Conservation (phyloP, 1,140 invertebrate genomes). For the Drosophila littoralis region DNA sequence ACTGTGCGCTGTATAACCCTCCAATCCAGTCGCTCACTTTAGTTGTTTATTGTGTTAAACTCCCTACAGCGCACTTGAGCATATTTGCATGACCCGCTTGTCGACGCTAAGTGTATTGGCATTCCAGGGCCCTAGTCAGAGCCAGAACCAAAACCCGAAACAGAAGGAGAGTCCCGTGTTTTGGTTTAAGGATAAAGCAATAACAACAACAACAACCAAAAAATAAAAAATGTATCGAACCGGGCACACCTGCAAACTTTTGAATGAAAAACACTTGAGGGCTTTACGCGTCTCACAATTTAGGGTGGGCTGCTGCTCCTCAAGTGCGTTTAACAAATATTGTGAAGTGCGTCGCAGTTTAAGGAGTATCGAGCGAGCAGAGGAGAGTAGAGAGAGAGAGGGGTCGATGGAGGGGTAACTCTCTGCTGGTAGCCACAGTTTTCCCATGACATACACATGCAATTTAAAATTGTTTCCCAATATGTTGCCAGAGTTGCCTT, state of each 20-base stretch:
- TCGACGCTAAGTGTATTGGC: conserved; percentile 74
- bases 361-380: neutral
- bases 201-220: conserved; percentile 28
- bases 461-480: conserved; percentile 76
- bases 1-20: conserved; percentile 54
- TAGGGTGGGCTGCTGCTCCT: conserved; percentile 59
- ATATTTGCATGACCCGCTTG: conserved; percentile 78
- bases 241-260: conserved; percentile 78
- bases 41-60: conserved; percentile 66
- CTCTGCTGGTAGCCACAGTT: conserved; percentile 40
- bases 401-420: conserved; percentile 14
- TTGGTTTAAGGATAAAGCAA: conserved; percentile 65
- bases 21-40: conserved; percentile 53
- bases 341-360: conserved; percentile 70
- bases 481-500: conserved; percentile 51
- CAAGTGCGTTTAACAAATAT: conserved; percentile 66
- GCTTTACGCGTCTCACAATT: conserved; percentile 57
- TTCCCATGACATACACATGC: conserved; percentile 73
- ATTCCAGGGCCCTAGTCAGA: conserved; percentile 35
- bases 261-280: conserved; percentile 72
- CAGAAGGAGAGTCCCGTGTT: conserved; percentile 52
- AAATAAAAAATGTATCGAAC: conserved; percentile 59
- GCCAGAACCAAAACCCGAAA: neutral
- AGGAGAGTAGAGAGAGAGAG: neutral
- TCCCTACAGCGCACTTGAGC: conserved; percentile 71